These are phyloP conservation scores for Sphaerodactylus townsendi DNA, from an alignment of 2,113 vertebrate genomes.

Conservation along the genomic window DNA sequence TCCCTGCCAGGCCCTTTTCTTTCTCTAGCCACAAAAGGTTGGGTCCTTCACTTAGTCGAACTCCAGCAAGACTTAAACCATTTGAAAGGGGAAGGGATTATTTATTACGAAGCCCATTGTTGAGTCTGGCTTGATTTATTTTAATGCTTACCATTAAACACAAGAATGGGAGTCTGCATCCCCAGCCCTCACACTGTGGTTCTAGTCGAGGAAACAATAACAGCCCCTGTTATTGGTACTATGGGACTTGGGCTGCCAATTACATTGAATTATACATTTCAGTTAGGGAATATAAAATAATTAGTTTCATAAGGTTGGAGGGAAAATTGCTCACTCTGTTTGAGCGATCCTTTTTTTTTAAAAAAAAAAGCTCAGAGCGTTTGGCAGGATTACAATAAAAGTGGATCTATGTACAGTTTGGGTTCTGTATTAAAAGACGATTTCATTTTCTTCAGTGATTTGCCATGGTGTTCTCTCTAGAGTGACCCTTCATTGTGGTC, in stretches of 20 bases:
- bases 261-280: constrained; percentile 64
- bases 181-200: constrained; percentile 54
- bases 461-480: neutral
- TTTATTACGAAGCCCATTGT: constrained; percentile 16
- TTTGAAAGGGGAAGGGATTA: constrained; percentile 27
- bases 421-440: neutral
- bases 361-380: neutral
- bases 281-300: constrained; percentile 63
- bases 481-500: constrained; percentile 14
- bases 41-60: neutral
- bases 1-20: rapidly evolving
- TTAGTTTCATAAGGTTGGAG: constrained; percentile 61
- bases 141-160: constrained; percentile 48
- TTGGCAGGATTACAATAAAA: neutral
- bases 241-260: constrained; percentile 65
- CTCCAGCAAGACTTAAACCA: constrained; percentile 9
- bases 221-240: constrained; percentile 45
- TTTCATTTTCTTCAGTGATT: constrained; percentile 32
- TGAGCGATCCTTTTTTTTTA: constrained; percentile 46
- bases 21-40: neutral
- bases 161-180: constrained; percentile 44
- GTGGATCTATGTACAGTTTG: constrained; percentile 10
- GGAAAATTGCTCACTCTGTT: constrained; percentile 47
- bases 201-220: constrained; percentile 61
- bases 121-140: constrained; percentile 60